phyloP scores from a whole-genome alignment of 1,140 invertebrate species.

The Panulirus ornatus region DNA sequence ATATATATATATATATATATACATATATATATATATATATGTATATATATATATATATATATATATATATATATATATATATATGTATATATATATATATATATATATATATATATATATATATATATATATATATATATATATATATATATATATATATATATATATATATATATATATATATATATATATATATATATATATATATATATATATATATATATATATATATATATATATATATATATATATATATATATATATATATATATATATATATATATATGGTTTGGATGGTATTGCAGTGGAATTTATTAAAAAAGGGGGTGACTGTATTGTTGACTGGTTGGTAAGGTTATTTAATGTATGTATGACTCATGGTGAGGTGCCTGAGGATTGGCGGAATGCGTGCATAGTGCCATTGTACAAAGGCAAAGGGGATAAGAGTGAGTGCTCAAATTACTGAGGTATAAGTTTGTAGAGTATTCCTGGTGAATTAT shows the following conservation, averaged over 20 bases:
- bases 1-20: conserved; percentile 31
- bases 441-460: too few species aligned
- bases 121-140: background rate
- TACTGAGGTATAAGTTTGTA: too few species aligned
- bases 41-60: conserved; percentile 10
- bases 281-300: too few species aligned
- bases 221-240: conserved; percentile 1
- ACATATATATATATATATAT: conserved; percentile 28
- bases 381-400: too few species aligned
- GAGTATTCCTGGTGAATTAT: too few species aligned
- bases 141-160: conserved; percentile 31
- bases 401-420: too few species aligned
- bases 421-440: too few species aligned
- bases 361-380: too few species aligned
- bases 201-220: background rate
- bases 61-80: background rate
- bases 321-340: too few species aligned
- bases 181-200: conserved; percentile 10
- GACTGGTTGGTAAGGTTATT: too few species aligned
- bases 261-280: conserved; percentile 14
- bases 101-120: too few species aligned
- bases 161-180: conserved; percentile 31
- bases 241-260: conserved; percentile 9
- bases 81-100: background rate
- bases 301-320: too few species aligned